These are phyloP conservation scores for Brassicogethes aeneus DNA, from an alignment of 2,888 invertebrate species.

Conservation along the genomic window DNA sequence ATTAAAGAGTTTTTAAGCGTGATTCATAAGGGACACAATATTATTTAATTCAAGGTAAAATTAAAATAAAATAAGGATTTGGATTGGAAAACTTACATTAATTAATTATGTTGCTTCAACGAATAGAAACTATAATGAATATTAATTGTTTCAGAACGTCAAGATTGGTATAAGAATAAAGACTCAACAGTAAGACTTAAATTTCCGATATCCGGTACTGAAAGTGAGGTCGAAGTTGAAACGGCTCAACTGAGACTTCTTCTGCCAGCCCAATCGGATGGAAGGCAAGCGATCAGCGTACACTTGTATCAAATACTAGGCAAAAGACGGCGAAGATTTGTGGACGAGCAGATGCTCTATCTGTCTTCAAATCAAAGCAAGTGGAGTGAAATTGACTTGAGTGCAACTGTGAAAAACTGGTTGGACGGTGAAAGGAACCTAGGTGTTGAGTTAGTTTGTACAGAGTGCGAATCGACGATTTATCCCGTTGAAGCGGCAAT, in stretches of 20 bases:
- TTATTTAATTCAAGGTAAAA: too few species aligned
- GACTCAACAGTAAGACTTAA: slow-evolving; percentile 25
- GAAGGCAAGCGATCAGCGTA: slow-evolving; percentile 24
- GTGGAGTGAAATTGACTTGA: slow-evolving; percentile 55
- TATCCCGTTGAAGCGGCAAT: slow-evolving; percentile 31
- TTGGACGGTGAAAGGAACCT: slow-evolving; percentile 42
- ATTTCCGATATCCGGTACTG: slow-evolving; percentile 22
- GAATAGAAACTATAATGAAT: neutral
- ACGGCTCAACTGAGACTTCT: slow-evolving; percentile 43
- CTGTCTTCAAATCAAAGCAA: slow-evolving; percentile 37
- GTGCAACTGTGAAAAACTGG: slow-evolving; percentile 45
- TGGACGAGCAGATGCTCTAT: slow-evolving; percentile 36
- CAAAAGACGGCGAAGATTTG: slow-evolving; percentile 33
- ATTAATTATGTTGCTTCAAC: too few species aligned
- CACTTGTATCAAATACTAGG: slow-evolving; percentile 38
- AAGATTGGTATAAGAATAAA: slow-evolving; percentile 23
- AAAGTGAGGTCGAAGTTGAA: slow-evolving; percentile 32
- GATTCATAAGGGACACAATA: too few species aligned
- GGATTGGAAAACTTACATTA: too few species aligned
- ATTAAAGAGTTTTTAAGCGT: too few species aligned
- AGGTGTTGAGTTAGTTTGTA: slow-evolving; percentile 47
- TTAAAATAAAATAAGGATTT: too few species aligned
- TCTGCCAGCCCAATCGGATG: slow-evolving; percentile 25
- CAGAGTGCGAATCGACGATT: slow-evolving; percentile 38
- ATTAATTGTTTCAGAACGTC: slow-evolving; percentile 30